These are phyloP conservation scores for Dromococcyx pavoninus DNA, from an alignment of 2,797 vertebrate genomes.

Conservation along the genomic window DNA sequence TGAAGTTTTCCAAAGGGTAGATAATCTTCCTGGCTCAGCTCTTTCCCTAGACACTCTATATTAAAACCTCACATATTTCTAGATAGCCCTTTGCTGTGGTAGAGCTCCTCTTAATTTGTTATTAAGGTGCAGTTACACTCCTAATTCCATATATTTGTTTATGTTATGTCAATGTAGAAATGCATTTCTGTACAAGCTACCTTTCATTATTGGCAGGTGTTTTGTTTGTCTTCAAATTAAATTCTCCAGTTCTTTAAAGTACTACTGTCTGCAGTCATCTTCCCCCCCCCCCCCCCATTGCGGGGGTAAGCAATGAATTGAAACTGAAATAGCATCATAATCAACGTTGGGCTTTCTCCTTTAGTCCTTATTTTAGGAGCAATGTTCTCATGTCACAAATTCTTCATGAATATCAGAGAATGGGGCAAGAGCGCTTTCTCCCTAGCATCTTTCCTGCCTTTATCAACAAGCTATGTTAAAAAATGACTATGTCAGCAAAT, in stretches of 20 bases:
- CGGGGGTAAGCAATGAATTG: background rate
- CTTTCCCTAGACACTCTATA: background rate
- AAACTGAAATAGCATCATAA: background rate
- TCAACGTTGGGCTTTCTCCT: background rate
- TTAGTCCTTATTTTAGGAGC: background rate
- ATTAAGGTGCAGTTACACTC: background rate
- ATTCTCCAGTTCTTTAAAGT: background rate
- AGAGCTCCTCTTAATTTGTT: background rate
- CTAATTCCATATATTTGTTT: background rate
- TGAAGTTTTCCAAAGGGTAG: slow-evolving; percentile 15
- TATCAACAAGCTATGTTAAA: slow-evolving; percentile 19
- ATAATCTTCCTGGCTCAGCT: background rate
- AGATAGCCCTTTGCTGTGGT: background rate
- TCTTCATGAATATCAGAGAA: background rate
- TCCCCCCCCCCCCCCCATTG: background rate
- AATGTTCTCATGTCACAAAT: background rate
- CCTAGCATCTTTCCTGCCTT: background rate
- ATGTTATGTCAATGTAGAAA: background rate
- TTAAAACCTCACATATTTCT: background rate
- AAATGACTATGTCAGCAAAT: slow-evolving; percentile 16
- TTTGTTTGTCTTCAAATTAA: background rate
- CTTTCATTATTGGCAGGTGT: background rate
- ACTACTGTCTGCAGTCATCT: background rate
- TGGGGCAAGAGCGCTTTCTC: background rate
- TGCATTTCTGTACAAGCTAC: background rate